These are phyloP conservation scores for Seriola quinqueradiata DNA, from an alignment of 2,113 vertebrate genomes.

Conservation along the genomic window DNA sequence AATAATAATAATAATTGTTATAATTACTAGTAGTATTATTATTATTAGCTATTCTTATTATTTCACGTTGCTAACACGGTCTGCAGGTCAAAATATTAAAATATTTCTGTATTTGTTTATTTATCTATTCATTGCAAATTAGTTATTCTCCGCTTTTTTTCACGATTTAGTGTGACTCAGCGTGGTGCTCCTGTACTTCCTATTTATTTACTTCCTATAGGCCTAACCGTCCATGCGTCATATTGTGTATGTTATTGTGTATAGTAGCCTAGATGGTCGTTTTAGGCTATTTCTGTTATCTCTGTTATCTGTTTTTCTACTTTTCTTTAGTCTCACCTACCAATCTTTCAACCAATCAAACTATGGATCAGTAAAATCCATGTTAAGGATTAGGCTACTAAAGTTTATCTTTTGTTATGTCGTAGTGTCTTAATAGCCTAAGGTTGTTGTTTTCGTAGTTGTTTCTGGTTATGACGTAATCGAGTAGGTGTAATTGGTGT, in stretches of 20 bases:
- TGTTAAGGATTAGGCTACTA: background rate
- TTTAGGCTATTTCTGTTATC: too few relatives aligned
- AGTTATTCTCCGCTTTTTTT: background rate
- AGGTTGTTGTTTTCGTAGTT: background rate
- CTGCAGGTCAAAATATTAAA: background rate
- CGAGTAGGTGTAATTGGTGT: conserved; percentile 12
- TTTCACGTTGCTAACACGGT: background rate
- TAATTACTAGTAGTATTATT: background rate
- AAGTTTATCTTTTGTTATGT: background rate
- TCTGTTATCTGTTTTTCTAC: background rate
- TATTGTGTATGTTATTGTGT: background rate
- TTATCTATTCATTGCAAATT: background rate
- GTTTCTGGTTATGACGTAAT: background rate
- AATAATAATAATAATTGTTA: background rate
- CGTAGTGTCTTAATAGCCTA: background rate
- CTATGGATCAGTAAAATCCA: background rate
- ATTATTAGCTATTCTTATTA: too few relatives aligned
- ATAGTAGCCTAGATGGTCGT: background rate
- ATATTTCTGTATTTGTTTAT: background rate
- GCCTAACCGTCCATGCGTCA: too few relatives aligned
- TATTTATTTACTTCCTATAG: background rate
- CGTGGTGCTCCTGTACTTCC: background rate
- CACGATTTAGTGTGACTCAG: background rate
- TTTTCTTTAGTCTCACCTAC: background rate
- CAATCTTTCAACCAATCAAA: background rate